phyloP scores from a whole-genome alignment of 2,113 vertebrate genomes.

The Haplochromis vanheusdeni region DNA sequence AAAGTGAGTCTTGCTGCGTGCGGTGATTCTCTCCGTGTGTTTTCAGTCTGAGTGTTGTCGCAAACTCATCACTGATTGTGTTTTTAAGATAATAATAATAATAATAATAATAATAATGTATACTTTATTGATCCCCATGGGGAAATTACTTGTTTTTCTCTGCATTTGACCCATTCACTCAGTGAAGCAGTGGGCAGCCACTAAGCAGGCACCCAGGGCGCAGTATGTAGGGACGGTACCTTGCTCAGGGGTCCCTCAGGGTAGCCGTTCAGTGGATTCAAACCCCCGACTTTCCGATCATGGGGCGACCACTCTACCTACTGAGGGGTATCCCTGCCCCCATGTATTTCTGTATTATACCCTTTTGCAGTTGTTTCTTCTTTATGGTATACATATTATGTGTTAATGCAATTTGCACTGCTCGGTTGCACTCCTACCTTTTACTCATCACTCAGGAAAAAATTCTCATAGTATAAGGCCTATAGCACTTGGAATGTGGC shows the following conservation, averaged over 20 bases:
- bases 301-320: background rate
- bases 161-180: too few species aligned
- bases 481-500: background rate
- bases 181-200: too few species aligned
- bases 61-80: background rate
- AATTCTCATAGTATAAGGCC: background rate
- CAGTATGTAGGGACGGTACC: background rate
- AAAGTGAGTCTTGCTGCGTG: slow-evolving; percentile 55
- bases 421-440: background rate
- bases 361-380: background rate
- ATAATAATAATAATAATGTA: too few species aligned
- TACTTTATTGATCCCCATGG: too few species aligned
- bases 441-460: background rate
- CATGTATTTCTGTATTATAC: background rate
- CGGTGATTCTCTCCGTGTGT: rapidly evolving
- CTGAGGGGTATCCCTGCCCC: background rate
- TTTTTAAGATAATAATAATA: slow-evolving; percentile 80
- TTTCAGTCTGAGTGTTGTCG: too few species aligned
- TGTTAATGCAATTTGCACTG: background rate
- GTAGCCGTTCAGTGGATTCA: background rate
- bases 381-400: background rate
- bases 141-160: too few species aligned
- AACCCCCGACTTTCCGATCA: background rate
- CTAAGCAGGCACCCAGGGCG: background rate
- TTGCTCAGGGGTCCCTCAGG: background rate